phyloP scores from a whole-genome alignment of 2,797 vertebrate genomes.

The Alca torda region DNA sequence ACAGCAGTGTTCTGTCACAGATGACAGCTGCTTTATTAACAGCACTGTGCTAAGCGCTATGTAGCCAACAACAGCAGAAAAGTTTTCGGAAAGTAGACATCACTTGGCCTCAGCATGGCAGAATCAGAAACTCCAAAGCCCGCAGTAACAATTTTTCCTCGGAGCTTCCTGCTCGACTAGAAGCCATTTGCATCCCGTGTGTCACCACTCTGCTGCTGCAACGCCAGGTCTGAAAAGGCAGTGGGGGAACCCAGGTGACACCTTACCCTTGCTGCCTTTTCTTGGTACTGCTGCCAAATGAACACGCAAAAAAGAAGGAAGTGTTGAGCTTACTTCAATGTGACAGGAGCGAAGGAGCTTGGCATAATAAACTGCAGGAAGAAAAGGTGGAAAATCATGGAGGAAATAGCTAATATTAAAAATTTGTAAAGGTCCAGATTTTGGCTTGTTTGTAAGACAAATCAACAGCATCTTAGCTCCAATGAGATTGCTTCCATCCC shows the following conservation, averaged over 20 bases:
- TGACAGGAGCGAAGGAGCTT: background rate
- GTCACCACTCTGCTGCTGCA: background rate
- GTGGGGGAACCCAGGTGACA: background rate
- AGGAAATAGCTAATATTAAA: background rate
- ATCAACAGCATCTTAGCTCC: background rate
- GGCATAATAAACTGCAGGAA: background rate
- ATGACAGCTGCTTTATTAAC: background rate
- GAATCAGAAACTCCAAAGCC: background rate
- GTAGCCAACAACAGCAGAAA: background rate
- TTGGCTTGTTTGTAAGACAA: background rate
- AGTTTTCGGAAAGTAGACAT: background rate
- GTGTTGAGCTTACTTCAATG: background rate
- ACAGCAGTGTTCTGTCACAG: background rate
- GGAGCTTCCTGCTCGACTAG: background rate
- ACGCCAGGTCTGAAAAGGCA: background rate
- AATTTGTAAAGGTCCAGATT: background rate
- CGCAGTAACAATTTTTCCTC: background rate
- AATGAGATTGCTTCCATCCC: background rate
- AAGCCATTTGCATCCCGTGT: rapidly evolving
- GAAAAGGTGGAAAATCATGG: background rate
- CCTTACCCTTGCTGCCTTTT: background rate
- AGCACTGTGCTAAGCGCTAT: background rate
- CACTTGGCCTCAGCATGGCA: background rate
- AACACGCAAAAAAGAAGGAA: background rate
- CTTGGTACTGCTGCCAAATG: background rate